Evolutionary conservation across 37 sponge, comb jelly and placozoan genomes (phyloP), one percentile per base, ranked within the genome.

Genomic region (Dysidea cf. avara): DNA sequence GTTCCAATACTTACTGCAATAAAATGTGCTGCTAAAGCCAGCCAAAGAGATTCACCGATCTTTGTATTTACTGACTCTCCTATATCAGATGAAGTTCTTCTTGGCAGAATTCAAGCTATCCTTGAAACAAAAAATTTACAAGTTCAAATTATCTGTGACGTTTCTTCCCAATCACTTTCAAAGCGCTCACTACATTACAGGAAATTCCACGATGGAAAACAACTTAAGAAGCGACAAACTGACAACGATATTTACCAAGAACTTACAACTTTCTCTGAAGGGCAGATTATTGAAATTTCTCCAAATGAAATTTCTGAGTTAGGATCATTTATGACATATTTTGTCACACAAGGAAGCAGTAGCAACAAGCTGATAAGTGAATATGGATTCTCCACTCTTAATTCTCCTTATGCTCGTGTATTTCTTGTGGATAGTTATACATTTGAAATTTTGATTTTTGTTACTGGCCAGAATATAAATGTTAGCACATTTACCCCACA

Each of bases 231-330:
- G 40, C 38, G 64, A 17, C 56, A 54, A 67, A 54, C 37, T 34
- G 57, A 36, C 20, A n/a, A n/a, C n/a, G n/a, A n/a, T n/a, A n/a
- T 43, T 43, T 43, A 43, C 9, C 12, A 24, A 7, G 69, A 78
- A 20, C 43, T 76, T 1, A 66, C 65, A 46, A n/a, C 66, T 64
- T 36, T 53, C 4, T 76, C 77, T 1, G 77, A 66, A 18, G 77
- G 77, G 2, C 66, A 76, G 40, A 47, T 64, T 31, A 64, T 76
- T n/a, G 2, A 1, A 0, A 35, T 76, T 2, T 37, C 34, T 2
- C 25, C 66, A 18, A 25, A 16, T 13, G 50, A 60, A 50, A 68
- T 76, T 14, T 46, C 56, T 46, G 51, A 76, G 17, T 34, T 76
- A 24, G 64, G 65, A 7, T 21, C 66, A 21, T 34, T 76, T n/a